Percentiles rank a stretch among this genome's conserved stretches.
phyloP scores from a whole-genome alignment of 1,140 invertebrate genomes.

The Drosophila repletoides region DNA sequence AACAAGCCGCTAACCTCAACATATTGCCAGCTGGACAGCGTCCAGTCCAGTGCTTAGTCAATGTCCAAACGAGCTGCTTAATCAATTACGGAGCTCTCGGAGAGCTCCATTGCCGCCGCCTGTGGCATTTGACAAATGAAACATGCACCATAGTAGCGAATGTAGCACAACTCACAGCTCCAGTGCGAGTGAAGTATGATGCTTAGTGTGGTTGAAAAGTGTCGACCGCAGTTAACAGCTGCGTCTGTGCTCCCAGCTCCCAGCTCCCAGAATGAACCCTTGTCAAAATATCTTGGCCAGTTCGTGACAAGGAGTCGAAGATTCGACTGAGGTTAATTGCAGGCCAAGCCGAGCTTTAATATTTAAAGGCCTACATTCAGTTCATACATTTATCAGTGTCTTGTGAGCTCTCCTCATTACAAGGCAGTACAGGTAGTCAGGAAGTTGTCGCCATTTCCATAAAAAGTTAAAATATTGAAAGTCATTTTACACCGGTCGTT shows the following conservation, averaged over 20 bases:
- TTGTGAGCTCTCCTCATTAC: conserved; percentile 7
- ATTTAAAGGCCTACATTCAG: conserved; percentile 21
- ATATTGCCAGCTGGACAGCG: conserved; percentile 58
- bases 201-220: conserved; percentile 11
- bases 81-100: conserved; percentile 69
- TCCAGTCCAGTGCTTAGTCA: conserved; percentile 65
- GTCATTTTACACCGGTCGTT: conserved; percentile 55
- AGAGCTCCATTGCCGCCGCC: neutral
- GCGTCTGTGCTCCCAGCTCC: conserved; percentile 14
- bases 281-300: conserved; percentile 47
- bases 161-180: conserved; percentile 16
- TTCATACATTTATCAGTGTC: conserved; percentile 6
- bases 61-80: conserved; percentile 61
- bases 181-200: conserved; percentile 38
- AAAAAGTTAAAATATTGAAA: conserved; percentile 77
- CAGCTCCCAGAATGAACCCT: conserved; percentile 34
- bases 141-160: conserved; percentile 45
- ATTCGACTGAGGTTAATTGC: conserved; percentile 45
- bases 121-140: conserved; percentile 72
- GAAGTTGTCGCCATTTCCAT: conserved; percentile 73
- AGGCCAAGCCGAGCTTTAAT: conserved; percentile 5
- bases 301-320: conserved; percentile 44
- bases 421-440: conserved; percentile 39
- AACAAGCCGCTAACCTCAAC: conserved; percentile 54
- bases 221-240: conserved; percentile 41